Percentiles rank a stretch among this genome's conserved stretches.
phyloP scores from a whole-genome alignment of 2,888 invertebrate species.

The Loripinus fragilis region DNA sequence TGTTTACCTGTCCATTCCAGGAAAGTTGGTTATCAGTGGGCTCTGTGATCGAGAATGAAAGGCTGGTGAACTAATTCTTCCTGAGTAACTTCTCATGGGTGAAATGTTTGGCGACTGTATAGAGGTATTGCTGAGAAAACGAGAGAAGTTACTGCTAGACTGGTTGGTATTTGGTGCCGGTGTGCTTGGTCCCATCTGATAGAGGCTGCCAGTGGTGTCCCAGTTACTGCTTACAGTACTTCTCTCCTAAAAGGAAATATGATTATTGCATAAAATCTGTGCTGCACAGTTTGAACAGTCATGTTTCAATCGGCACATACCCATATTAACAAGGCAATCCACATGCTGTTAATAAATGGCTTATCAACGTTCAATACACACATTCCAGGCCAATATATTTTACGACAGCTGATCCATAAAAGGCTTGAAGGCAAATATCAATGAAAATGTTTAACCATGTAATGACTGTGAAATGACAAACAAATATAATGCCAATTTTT shows the following conservation, averaged over 20 bases:
- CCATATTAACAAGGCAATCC: too few relatives aligned
- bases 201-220: constrained; percentile 68
- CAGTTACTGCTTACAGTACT: constrained; percentile 62
- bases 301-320: too few relatives aligned
- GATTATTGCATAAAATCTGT: too few relatives aligned
- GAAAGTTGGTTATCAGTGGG: constrained; percentile 50
- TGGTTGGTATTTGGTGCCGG: constrained; percentile 67
- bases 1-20: constrained; percentile 55
- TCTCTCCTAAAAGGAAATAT: constrained; percentile 59
- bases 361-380: too few relatives aligned
- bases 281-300: too few relatives aligned
- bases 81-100: constrained; percentile 76
- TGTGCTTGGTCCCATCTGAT: constrained; percentile 64
- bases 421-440: too few relatives aligned
- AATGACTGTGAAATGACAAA: too few relatives aligned
- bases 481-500: too few relatives aligned
- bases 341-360: too few relatives aligned
- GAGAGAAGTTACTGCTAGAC: constrained; percentile 69
- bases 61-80: constrained; percentile 79
- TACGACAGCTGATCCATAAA: too few relatives aligned
- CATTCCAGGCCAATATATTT: too few relatives aligned
- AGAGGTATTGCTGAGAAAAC: constrained; percentile 73
- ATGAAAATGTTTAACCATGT: too few relatives aligned
- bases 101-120: constrained; percentile 79
- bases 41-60: constrained; percentile 63